Percentiles rank a stretch among this genome's conserved stretches.
Evolutionary conservation across 2,113 vertebrate genomes (phyloP).

Genomic region (Solenodon paradoxus): DNA sequence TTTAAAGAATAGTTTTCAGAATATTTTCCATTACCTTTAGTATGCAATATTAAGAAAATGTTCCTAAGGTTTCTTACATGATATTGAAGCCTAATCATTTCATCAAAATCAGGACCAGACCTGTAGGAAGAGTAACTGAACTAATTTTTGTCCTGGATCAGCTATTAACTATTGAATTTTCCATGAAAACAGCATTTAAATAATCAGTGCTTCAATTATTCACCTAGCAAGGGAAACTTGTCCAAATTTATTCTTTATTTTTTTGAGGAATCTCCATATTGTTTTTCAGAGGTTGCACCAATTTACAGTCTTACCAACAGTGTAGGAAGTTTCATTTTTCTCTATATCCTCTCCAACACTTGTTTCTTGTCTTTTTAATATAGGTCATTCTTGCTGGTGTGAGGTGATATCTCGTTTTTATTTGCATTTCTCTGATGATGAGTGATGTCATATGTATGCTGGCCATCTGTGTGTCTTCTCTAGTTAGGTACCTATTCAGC

Average conservation of each 20-base stretch:
- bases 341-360: too few species aligned
- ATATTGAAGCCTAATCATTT: not conserved
- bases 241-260: not conserved
- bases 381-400: too few species aligned
- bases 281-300: too few species aligned
- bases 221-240: not conserved
- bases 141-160: not conserved
- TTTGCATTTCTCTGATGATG: too few species aligned
- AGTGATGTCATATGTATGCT: too few species aligned
- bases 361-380: too few species aligned
- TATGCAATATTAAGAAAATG: not conserved
- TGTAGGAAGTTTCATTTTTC: too few species aligned
- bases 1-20: slow-evolving; percentile 15
- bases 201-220: not conserved
- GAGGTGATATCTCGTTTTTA: too few species aligned
- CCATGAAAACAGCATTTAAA: not conserved
- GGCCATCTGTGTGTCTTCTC: too few species aligned
- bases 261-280: too few species aligned
- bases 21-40: not conserved
- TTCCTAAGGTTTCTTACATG: not conserved
- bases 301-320: too few species aligned
- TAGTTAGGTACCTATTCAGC: too few species aligned
- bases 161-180: not conserved
- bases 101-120: not conserved
- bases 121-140: not conserved